phyloP scores from a whole-genome alignment of 2,113 vertebrate species.

The Microtus pennsylvanicus region DNA sequence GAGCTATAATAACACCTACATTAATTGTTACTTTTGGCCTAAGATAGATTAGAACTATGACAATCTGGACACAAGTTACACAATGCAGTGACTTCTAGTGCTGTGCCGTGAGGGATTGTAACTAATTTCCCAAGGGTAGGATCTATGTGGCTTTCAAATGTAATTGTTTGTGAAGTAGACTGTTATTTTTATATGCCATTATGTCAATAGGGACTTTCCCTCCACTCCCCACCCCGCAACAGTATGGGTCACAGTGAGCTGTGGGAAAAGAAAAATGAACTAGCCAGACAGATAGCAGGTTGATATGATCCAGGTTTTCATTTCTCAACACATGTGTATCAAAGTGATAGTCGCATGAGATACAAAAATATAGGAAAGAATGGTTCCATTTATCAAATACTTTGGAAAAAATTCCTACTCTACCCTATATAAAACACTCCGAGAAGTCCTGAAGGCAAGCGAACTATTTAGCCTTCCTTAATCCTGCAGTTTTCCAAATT shows the following conservation, averaged over 20 bases:
- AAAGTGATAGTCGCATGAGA: constrained; percentile 27
- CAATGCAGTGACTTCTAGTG: background rate
- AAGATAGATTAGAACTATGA: constrained; percentile 44
- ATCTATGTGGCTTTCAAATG: constrained; percentile 45
- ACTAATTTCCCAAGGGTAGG: constrained; percentile 52
- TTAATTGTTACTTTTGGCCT: constrained; percentile 30
- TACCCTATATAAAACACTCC: constrained; percentile 25
- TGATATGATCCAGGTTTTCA: constrained; percentile 62
- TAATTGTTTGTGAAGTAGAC: constrained; percentile 63
- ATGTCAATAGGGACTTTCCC: constrained; percentile 45
- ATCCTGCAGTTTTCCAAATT: constrained; percentile 2
- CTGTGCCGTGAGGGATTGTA: background rate
- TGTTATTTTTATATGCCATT: constrained; percentile 70
- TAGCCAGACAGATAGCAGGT: constrained; percentile 53
- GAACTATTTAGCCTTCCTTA: constrained; percentile 27
- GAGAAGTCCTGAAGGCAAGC: background rate
- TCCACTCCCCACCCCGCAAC: too few species aligned
- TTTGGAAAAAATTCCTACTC: background rate
- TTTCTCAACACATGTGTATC: constrained; percentile 63
- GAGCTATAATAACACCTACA: constrained; percentile 16
- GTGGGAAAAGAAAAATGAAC: constrained; percentile 70
- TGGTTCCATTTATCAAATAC: constrained; percentile 61
- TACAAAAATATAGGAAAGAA: constrained; percentile 29
- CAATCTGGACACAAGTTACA: constrained; percentile 45
- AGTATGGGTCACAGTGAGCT: constrained; percentile 33